These are phyloP conservation scores for Calephelis perditalis DNA, from an alignment of 2,888 invertebrate species.

Conservation along the genomic window DNA sequence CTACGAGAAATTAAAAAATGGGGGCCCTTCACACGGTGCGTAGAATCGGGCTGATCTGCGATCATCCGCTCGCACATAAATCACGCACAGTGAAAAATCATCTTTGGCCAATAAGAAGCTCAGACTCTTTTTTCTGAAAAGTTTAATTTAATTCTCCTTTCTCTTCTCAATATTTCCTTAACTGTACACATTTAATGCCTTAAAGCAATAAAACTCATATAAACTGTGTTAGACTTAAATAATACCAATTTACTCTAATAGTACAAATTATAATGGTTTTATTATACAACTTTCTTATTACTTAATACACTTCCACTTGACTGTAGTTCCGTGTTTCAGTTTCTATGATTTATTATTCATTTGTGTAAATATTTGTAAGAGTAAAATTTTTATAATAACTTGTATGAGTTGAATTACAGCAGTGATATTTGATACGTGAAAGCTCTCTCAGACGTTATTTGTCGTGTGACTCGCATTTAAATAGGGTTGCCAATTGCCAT, in stretches of 20 bases:
- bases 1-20: no score
- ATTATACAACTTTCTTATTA: slow-evolving; percentile 11
- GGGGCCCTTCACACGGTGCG: no score
- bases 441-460: slow-evolving; percentile 52
- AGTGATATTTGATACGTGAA: slow-evolving; percentile 34
- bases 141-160: no score
- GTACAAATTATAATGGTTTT: slow-evolving; percentile 1
- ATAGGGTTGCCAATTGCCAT: neutral
- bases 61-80: no score
- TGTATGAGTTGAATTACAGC: slow-evolving; percentile 25
- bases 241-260: slow-evolving; percentile 6
- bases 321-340: neutral
- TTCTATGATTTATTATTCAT: neutral
- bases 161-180: no score
- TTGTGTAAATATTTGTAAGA: neutral
- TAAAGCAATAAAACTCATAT: neutral
- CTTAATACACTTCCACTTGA: neutral
- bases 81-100: no score
- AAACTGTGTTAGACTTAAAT: neutral
- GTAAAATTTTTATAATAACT: neutral
- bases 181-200: no score
- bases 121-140: no score
- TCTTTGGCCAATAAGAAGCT: no score
- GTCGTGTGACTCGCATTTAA: slow-evolving; percentile 42
- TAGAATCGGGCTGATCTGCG: no score